These are phyloP conservation scores for Bursaphelenchus okinawaensis DNA, from an alignment of 2,888 invertebrate species.

Conservation along the genomic window DNA sequence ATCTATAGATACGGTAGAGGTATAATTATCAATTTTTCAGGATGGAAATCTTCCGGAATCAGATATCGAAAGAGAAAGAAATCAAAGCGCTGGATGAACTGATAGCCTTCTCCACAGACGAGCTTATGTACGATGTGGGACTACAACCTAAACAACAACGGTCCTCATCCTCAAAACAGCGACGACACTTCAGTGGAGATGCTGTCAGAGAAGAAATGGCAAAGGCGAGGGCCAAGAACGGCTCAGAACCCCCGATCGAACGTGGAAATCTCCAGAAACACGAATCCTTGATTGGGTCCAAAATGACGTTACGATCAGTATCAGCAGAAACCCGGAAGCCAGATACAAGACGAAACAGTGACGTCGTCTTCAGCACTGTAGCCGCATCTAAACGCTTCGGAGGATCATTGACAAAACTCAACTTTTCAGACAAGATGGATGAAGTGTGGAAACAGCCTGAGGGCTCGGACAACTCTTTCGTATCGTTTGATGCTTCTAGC, in stretches of 20 bases:
- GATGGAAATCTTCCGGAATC: background rate
- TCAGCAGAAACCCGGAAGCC: background rate
- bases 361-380: background rate
- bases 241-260: background rate
- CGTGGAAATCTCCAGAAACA: background rate
- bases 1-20: too few relatives aligned
- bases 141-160: background rate
- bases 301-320: background rate
- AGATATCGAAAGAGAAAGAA: background rate
- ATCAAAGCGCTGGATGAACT: constrained; percentile 1
- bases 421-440: background rate
- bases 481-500: background rate
- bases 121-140: constrained; percentile 12
- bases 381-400: background rate
- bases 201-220: background rate
- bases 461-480: background rate
- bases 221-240: too few relatives aligned
- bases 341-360: background rate
- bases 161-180: background rate
- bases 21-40: too few relatives aligned
- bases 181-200: background rate
- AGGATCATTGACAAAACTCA: constrained; percentile 10
- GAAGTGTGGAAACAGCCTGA: constrained; percentile 7
- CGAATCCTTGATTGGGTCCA: background rate
- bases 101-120: constrained; percentile 7